Base-by-base conservation (phyloP, 1,140 invertebrate species). In the Forficula auricularia region DNA sequence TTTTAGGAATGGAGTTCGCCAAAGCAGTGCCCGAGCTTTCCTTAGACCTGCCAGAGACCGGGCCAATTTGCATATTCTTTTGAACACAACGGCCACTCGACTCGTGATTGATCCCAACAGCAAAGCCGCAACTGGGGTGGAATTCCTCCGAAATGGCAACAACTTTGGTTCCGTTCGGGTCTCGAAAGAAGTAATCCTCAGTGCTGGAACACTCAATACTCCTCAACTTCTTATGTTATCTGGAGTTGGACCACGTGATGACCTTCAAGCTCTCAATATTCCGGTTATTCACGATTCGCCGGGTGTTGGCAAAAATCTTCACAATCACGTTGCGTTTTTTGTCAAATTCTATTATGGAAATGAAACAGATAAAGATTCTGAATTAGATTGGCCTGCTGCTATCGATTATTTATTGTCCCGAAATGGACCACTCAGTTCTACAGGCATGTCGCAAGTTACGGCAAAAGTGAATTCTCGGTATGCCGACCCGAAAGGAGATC, bases 291-390 rank as follows among this genome's bases (percentile, higher is more conserved):
- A 72, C 20, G 68, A 83, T 45, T 59, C 82, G 0, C 74, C 72
- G 1, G 79, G 79, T 1, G 82, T 85, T 2, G 80, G 82, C 0
- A 66, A 73, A 44, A 84, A 84, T 53, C 57, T 84, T 1, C 79
- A 79, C 9, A 79, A 81, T 53, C 78, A 81, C 48, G 72, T 78
- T 0, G 72, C 77, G 0, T 72, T 67, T 22, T 67, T 60, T 9
- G 48, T 73, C 0, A 47, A 48, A 14, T 63, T 58, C 30, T 27
- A 58, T 55, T 1, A 67, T 3, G n/a, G 16, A 45, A 42, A 67
- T 59, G 22, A 71, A 70, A 48, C 58, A 65, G 41, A 66, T 2
- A 69, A 72, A 10, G 22, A 27, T 1, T 69, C 68, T 31, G 68
- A 73, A 35, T 47, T 79, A n/a, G 70, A 68, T 42, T 77, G 72